Evolutionary conservation across 2,113 vertebrate species (phyloP).

Genomic region (Malaclemys terrapin): DNA sequence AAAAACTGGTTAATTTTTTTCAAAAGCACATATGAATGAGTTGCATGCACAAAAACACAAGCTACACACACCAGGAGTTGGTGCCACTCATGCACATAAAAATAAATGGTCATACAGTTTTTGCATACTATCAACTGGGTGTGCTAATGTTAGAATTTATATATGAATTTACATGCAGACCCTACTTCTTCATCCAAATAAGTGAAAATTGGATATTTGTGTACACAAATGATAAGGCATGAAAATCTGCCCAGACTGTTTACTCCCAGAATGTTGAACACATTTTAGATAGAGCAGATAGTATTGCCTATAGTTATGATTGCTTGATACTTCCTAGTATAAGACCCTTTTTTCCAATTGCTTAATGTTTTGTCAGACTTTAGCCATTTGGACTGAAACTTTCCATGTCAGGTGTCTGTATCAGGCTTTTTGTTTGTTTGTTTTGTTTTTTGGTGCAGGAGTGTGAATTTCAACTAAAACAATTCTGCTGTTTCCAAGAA

Average conservation of each 20-base stretch:
- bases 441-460: not conserved
- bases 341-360: not conserved
- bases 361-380: not conserved
- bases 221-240: not conserved
- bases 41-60: not conserved
- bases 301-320: not conserved
- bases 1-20: not conserved
- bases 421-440: not conserved
- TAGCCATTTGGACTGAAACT: not conserved
- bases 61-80: not conserved
- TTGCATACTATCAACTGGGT: not conserved
- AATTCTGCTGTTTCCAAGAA: not conserved
- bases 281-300: not conserved
- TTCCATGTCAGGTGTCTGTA: not conserved
- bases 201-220: not conserved
- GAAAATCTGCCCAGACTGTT: not conserved
- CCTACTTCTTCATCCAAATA: not conserved
- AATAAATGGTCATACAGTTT: not conserved
- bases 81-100: not conserved
- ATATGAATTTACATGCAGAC: not conserved
- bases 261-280: fast-evolving
- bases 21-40: not conserved
- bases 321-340: not conserved
- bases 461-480: not conserved
- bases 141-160: fast-evolving